Conservation (phyloP, 92 coral and sea anemone species). For the Heteractis magnifica region DNA sequence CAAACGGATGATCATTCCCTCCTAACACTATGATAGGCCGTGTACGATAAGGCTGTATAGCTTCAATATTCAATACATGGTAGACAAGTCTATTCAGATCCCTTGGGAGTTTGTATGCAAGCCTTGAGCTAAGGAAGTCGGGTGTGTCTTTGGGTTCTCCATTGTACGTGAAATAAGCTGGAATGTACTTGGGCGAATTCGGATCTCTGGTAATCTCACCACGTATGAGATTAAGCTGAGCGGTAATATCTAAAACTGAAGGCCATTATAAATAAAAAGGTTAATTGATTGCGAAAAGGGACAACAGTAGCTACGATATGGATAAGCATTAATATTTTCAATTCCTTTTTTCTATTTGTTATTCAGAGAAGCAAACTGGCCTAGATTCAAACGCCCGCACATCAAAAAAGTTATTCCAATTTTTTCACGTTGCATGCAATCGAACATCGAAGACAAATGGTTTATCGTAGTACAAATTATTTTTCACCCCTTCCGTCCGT, state of each 20-base stretch:
- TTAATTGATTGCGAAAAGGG: background rate
- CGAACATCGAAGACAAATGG: too few relatives aligned
- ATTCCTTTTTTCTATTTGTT: too few relatives aligned
- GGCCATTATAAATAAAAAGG: background rate
- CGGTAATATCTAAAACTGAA: constrained; percentile 56
- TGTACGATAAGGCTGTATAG: constrained; percentile 67
- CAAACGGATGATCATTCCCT: constrained; percentile 69
- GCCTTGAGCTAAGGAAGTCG: constrained; percentile 55
- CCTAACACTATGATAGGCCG: constrained; percentile 72
- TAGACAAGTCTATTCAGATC: constrained; percentile 71
- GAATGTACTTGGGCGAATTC: constrained; percentile 59
- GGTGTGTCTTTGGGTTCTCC: constrained; percentile 65
- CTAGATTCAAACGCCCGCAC: too few relatives aligned
- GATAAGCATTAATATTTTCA: background rate
- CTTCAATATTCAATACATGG: constrained; percentile 70
- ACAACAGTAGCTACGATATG: background rate
- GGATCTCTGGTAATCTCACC: constrained; percentile 71
- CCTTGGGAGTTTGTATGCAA: constrained; percentile 55
- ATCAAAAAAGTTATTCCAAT: too few relatives aligned
- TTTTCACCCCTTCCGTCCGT: too few relatives aligned
- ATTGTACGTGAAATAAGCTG: constrained; percentile 68
- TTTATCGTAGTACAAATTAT: too few relatives aligned
- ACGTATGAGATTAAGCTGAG: constrained; percentile 68
- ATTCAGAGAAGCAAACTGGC: too few relatives aligned
- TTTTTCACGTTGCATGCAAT: too few relatives aligned